Percentiles rank a stretch among this genome's conserved stretches.
These are phyloP conservation scores for Gobius niger DNA, from an alignment of 2,113 vertebrate genomes.

Conservation along the genomic window DNA sequence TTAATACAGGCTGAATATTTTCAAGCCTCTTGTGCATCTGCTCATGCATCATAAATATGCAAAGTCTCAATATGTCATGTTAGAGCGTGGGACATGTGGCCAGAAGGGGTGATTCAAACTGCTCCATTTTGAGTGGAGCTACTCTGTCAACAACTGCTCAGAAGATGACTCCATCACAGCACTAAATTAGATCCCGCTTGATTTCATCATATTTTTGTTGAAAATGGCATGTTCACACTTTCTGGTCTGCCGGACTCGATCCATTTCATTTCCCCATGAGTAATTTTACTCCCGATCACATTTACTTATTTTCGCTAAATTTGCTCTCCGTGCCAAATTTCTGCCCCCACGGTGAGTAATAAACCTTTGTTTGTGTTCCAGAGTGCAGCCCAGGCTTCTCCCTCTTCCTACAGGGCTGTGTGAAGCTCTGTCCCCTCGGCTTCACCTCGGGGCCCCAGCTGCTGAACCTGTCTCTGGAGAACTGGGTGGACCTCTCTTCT, in stretches of 20 bases:
- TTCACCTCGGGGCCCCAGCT: slow-evolving; percentile 80
- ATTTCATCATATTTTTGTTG: no score
- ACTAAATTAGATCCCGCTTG: not conserved
- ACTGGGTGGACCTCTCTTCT: slow-evolving; percentile 83
- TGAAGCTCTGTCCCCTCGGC: slow-evolving; percentile 87
- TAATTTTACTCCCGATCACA: no score
- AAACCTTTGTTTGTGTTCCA: slow-evolving; percentile 41
- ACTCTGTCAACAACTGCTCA: slow-evolving; percentile 22
- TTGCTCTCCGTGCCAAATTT: not conserved
- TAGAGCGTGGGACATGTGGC: slow-evolving; percentile 24
- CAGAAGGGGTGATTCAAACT: slow-evolving; percentile 41
- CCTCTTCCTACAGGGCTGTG: slow-evolving; percentile 92
- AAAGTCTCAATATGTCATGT: slow-evolving; percentile 45
- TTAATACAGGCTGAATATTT: slow-evolving; percentile 40
- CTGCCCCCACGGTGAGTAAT: not conserved
- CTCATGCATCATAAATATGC: slow-evolving; percentile 39
- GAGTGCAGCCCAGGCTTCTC: slow-evolving; percentile 92
- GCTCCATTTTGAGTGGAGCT: slow-evolving; percentile 25
- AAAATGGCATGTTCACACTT: no score
- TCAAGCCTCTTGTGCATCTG: slow-evolving; percentile 27
- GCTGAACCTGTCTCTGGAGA: slow-evolving; percentile 84
- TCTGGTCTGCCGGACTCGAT: no score
- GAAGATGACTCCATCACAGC: slow-evolving; percentile 16
- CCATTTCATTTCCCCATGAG: no score
- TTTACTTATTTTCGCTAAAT: not conserved